These are phyloP conservation scores for Solenopsis fugax DNA, from an alignment of 1,140 invertebrate species.

Conservation along the genomic window DNA sequence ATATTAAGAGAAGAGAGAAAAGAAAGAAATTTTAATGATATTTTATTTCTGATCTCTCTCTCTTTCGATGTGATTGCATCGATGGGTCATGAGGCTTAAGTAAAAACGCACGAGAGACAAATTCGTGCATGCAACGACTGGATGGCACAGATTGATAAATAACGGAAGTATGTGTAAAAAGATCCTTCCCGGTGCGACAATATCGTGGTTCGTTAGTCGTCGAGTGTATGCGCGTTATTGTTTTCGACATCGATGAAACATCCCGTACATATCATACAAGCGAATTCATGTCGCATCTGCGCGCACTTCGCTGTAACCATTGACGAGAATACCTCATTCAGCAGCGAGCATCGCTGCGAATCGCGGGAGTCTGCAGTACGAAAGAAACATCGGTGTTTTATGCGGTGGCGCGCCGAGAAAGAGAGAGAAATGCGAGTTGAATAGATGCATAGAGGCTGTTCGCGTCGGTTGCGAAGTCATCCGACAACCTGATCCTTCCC, in stretches of 20 bases:
- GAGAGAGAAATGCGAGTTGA: neutral
- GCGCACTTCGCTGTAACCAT: neutral
- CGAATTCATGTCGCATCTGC: slow-evolving; percentile 29
- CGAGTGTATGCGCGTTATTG: slow-evolving; percentile 30
- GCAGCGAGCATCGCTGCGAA: slow-evolving; percentile 20
- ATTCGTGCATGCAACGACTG: neutral
- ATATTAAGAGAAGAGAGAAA: neutral
- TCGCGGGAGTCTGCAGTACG: neutral
- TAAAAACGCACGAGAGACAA: neutral
- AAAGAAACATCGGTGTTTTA: slow-evolving; percentile 26
- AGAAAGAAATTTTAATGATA: neutral
- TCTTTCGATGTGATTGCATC: neutral
- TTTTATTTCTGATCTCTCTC: neutral
- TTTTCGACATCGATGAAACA: slow-evolving; percentile 29
- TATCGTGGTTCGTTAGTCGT: slow-evolving; percentile 10
- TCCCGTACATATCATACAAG: neutral
- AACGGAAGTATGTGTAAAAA: slow-evolving; percentile 15
- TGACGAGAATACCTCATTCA: slow-evolving; percentile 28
- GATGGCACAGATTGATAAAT: neutral
- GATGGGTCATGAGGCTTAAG: neutral
- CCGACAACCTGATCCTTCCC: slow-evolving; percentile 4
- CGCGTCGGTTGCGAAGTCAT: slow-evolving; percentile 26
- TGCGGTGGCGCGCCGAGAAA: neutral
- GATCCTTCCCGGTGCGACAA: neutral
- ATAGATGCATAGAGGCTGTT: slow-evolving; percentile 27